phyloP scores from a whole-genome alignment of 2,113 vertebrate species.

The Paedocypris sp. region DNA sequence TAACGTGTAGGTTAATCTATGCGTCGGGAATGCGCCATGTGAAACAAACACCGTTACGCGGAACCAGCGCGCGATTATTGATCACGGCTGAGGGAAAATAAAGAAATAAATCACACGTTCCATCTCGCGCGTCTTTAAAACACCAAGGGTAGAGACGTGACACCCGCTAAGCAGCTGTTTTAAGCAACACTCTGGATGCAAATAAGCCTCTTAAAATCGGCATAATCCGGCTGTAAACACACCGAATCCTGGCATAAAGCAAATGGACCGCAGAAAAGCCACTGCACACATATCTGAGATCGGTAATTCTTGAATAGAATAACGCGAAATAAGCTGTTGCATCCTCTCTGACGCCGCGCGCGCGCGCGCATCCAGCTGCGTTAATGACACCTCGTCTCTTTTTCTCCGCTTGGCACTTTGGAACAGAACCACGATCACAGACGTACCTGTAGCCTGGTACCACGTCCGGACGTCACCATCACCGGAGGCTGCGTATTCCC shows the following conservation, averaged over 20 bases:
- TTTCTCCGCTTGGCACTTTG: not conserved
- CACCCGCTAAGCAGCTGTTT: too few species aligned
- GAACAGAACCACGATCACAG: not conserved
- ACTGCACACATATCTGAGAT: too few species aligned
- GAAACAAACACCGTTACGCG: slow-evolving; percentile 16
- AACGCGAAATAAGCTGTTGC: slow-evolving; percentile 59
- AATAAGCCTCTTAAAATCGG: slow-evolving; percentile 55
- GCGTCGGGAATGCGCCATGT: slow-evolving; percentile 14
- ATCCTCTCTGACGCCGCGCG: slow-evolving; percentile 35
- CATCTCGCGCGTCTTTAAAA: not conserved
- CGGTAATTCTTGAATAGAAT: not conserved
- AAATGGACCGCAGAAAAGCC: slow-evolving; percentile 28
- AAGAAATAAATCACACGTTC: slow-evolving; percentile 6
- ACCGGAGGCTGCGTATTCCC: slow-evolving; percentile 23
- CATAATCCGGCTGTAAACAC: slow-evolving; percentile 51
- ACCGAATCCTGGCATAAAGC: not conserved
- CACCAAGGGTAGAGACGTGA: too few species aligned
- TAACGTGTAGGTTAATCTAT: slow-evolving; percentile 11
- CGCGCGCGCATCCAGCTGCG: slow-evolving; percentile 27
- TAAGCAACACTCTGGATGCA: slow-evolving; percentile 51
- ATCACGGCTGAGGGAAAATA: slow-evolving; percentile 35
- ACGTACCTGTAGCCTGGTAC: slow-evolving; percentile 47
- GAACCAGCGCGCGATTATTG: slow-evolving; percentile 34
- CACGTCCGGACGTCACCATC: slow-evolving; percentile 25
- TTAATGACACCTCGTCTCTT: not conserved